Evolutionary conservation across 1,140 invertebrate genomes (phyloP), one percentile per base, ranked within the genome.

Genomic region (Tyrophagus putrescentiae): DNA sequence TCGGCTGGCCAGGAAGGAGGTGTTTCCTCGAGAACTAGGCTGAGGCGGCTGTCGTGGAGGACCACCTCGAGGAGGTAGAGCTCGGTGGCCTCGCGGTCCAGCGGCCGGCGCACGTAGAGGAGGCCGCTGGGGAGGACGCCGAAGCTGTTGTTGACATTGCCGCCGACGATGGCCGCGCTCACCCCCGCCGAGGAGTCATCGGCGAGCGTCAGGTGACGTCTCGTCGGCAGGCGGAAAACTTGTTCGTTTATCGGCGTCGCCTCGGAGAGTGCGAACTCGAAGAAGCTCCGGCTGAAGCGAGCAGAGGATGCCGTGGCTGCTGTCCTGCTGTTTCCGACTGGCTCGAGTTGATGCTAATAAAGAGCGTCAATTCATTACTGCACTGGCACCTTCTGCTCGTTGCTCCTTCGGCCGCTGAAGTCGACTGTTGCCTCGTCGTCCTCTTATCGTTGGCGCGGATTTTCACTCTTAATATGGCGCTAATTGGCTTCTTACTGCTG

Each of bases 121-220:
- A 79, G 84, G 0, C 88, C 89, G 73, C 92, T 87, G 0, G 88
- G 88, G 70, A 90, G 93, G 13, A 93, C 81, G 0, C 87, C 87
- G 70, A 94, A 92, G 64, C 84, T 85, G 56, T 77, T 77, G 65
- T 87, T 84, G 4, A 75, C 71, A 67, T 94, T 93, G 0, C 90
- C 90, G 69, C 84, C 81, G 16, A 80, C 78, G 36, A 93, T 87
- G 21, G 18, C 21, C 21, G 36, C 36, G 13, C 13, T 39, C 36
- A 39, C 21, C 36, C 13, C 21, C 21, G 36, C 21, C 21, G 36
- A 39, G 13, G 21, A 39, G 13, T 39, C 13, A 21, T 13, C n/a
- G n/a, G n/a, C n/a, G n/a, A n/a, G n/a, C n/a, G 1, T 1, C 18
- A 21, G 4, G 25, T 42, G 4, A 4, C 3, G 6, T 42, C 2